Base-by-base conservation (phyloP, 2,797 vertebrate genomes). In the Streptopelia turtur region DNA sequence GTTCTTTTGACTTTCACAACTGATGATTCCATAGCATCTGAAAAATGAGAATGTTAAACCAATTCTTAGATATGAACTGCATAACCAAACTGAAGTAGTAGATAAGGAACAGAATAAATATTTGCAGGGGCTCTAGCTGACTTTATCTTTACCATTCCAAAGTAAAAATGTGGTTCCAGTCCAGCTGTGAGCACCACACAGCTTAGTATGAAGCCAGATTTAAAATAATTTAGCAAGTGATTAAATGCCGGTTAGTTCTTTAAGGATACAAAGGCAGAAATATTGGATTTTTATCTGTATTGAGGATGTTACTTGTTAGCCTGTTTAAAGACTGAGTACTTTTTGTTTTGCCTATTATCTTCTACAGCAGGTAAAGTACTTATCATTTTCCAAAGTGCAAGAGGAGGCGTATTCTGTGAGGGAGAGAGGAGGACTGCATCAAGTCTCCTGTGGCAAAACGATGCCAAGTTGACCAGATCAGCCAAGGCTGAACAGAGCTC, bases 371-470 rank as follows among this genome's bases (percentile, higher is more conserved):
- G 41, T 85, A 6, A 81, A 59, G 64, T 33, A 21, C 11, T 3
- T 22, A 28, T 5, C 74, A 18, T 69, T 50, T 57, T 50, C 18
- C 49, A 22, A 69, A 52, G 35, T 74, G 23, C 50, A 35, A 25
- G 41, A 39, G 39, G 37, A 35, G 35, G 39, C 23, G 6, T 57
- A 5, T 49, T 30, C 11, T 30, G 16, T 30, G 57, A 65, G 64
- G n/a, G 43, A 10, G 60, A 25, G 50, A 22, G 27, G 37, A 84
- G 13, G 20, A 16, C 28, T 52, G 30, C 52, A 30, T 65, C 23
- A 16, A 2, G 13, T 61, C 25, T 75, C 20, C 20, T 27, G 6
- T 27, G 43, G 24, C 49, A 63, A 41, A 70, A n/a, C 0, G 0
- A 16, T 35, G 52, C 20, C n/a, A 45, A 63, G 12, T 35, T 66